A percentile compares a stretch with the other conserved stretches of the same genome.
These are phyloP conservation scores for Eupithecia inturbata DNA, from an alignment of 2,888 invertebrate genomes.

Conservation along the genomic window DNA sequence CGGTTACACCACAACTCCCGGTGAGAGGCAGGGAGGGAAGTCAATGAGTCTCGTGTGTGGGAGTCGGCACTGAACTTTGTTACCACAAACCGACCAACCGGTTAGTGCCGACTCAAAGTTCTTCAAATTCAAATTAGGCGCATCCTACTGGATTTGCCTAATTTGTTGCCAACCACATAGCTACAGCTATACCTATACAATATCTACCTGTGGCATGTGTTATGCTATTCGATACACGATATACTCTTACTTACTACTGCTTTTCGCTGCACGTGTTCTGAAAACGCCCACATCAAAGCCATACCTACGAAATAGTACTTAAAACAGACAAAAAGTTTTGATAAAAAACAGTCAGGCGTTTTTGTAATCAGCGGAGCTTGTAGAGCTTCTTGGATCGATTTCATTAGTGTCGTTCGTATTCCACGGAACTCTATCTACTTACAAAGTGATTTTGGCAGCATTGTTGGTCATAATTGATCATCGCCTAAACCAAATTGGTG, in stretches of 20 bases:
- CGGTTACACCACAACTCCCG: constrained; percentile 63
- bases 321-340: constrained; percentile 13
- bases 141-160: constrained; percentile 77
- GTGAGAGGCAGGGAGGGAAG: constrained; percentile 58
- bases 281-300: constrained; percentile 8
- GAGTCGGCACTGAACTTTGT: constrained; percentile 76
- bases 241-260: constrained; percentile 2
- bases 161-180: constrained; percentile 67
- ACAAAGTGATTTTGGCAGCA: constrained; percentile 12
- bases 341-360: constrained; percentile 19
- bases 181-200: constrained; percentile 21
- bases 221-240: constrained; percentile 9
- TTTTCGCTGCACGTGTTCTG: constrained; percentile 5
- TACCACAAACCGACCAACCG: too few species aligned
- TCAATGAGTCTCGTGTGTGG: constrained; percentile 68
- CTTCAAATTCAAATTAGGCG: too few species aligned
- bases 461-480: constrained; percentile 12
- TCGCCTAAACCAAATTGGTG: constrained; percentile 13
- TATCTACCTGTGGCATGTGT: constrained; percentile 13
- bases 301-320: not conserved
- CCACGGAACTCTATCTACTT: constrained; percentile 17
- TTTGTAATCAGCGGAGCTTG: constrained; percentile 21
- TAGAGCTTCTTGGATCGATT: constrained; percentile 29
- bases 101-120: too few species aligned
- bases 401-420: constrained; percentile 22